A percentile compares a stretch with the other conserved stretches of the same genome.
phyloP scores from a whole-genome alignment of 2,113 vertebrate species.

The Verasper variegatus region DNA sequence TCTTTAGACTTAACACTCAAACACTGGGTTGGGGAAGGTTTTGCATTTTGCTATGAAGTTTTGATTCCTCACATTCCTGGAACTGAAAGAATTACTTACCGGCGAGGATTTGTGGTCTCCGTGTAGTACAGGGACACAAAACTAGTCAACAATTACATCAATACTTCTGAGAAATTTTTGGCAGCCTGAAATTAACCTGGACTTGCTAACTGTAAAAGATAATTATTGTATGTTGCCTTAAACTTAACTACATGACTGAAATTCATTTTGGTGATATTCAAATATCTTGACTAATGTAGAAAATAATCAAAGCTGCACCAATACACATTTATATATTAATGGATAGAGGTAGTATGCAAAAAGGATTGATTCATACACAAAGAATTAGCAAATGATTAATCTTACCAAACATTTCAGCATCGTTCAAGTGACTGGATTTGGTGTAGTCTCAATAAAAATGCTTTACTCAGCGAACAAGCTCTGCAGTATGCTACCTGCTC shows the following conservation, averaged over 20 bases:
- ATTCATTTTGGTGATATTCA: neutral
- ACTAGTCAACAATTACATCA: neutral
- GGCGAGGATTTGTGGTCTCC: neutral
- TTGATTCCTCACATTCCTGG: conserved; percentile 17
- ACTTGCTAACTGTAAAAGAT: neutral
- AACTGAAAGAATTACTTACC: conserved; percentile 10
- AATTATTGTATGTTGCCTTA: neutral
- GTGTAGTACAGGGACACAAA: neutral
- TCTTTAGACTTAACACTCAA: conserved; percentile 4
- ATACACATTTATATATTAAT: too few relatives aligned
- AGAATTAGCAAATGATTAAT: too few relatives aligned
- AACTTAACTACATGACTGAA: too few relatives aligned
- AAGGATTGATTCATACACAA: too few relatives aligned
- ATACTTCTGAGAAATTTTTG: neutral
- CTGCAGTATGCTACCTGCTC: too few relatives aligned
- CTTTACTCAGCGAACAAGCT: too few relatives aligned
- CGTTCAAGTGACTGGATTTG: too few relatives aligned
- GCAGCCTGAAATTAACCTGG: neutral
- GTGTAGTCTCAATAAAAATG: too few relatives aligned
- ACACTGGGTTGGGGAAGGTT: conserved; percentile 5
- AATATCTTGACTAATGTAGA: neutral
- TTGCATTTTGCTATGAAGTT: conserved; percentile 9
- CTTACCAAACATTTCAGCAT: too few relatives aligned
- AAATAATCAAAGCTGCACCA: too few relatives aligned
- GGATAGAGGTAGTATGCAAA: too few relatives aligned